Evolutionary conservation across 2,888 invertebrate species (phyloP).

Genomic region (Heliconius ethilla): DNA sequence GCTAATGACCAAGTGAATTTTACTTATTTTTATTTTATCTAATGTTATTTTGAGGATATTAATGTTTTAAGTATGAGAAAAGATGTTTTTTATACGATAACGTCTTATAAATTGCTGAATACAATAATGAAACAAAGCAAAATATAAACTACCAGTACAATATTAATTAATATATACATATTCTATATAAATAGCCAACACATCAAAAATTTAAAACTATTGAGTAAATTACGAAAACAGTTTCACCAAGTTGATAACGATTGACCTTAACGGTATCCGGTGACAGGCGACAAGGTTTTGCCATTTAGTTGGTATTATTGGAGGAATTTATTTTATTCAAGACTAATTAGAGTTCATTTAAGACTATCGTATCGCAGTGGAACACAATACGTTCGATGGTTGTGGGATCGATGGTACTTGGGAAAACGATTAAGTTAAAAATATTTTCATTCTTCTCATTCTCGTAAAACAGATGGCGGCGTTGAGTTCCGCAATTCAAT

Average conservation of each 20-base stretch:
- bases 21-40: constrained; percentile 17
- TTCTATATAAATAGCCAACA: no score
- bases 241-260: constrained; percentile 7
- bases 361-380: no score
- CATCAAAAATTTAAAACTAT: constrained; percentile 3
- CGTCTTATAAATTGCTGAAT: no score
- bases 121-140: no score
- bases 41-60: background rate
- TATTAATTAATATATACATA: no score
- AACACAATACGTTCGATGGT: background rate
- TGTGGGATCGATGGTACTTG: background rate
- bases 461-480: no score
- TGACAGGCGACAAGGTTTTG: constrained; percentile 17
- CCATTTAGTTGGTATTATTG: background rate
- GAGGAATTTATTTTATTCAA: background rate
- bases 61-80: background rate
- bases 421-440: background rate
- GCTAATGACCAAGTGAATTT: constrained; percentile 16
- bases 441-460: no score
- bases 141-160: no score
- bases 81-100: no score
- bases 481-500: no score
- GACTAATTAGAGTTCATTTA: background rate
- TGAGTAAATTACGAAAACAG: background rate
- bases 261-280: background rate